A percentile compares a stretch with the other conserved stretches of the same genome.
These are phyloP conservation scores for Globodera ellingtonae DNA, from an alignment of 1,140 invertebrate genomes.

Conservation along the genomic window DNA sequence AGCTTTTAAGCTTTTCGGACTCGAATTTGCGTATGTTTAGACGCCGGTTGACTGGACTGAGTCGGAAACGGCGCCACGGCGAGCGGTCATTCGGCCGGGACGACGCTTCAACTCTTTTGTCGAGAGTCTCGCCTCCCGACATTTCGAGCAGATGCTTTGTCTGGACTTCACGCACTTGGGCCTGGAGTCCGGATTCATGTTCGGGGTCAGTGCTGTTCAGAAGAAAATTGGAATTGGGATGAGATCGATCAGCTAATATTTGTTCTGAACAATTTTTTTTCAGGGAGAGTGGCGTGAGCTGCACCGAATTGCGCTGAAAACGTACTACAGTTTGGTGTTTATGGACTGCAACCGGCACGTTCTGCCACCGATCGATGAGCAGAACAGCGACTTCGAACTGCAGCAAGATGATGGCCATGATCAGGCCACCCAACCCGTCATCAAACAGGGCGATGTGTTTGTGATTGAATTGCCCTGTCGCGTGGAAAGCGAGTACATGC, in stretches of 20 bases:
- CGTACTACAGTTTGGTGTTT: conserved; percentile 34
- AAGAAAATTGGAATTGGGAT: too few relatives aligned
- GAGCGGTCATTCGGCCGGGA: conserved; percentile 14
- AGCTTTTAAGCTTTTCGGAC: too few relatives aligned
- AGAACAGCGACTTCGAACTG: neutral
- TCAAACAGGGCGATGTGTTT: conserved; percentile 9
- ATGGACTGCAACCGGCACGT: conserved; percentile 9
- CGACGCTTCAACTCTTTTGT: conserved; percentile 26
- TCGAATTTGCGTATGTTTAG: neutral
- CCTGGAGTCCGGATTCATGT: conserved; percentile 15
- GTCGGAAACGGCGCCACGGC: neutral
- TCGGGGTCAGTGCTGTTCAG: neutral
- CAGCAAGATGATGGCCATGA: neutral
- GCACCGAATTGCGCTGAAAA: conserved; percentile 20
- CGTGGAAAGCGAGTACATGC: conserved; percentile 1
- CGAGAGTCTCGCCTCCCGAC: conserved; percentile 29
- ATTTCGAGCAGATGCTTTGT: conserved; percentile 18
- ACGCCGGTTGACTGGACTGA: conserved; percentile 14
- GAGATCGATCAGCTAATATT: too few relatives aligned
- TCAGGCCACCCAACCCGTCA: neutral
- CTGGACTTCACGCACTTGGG: conserved; percentile 23
- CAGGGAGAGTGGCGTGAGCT: conserved; percentile 20
- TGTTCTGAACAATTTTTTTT: conserved; percentile 9
- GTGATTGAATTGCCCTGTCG: conserved; percentile 17
- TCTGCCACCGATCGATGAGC: conserved; percentile 8